Evolutionary conservation across 1,140 invertebrate genomes (phyloP), one percentile per base, ranked within the genome.

Genomic region (Lordiphosa clarofinis): DNA sequence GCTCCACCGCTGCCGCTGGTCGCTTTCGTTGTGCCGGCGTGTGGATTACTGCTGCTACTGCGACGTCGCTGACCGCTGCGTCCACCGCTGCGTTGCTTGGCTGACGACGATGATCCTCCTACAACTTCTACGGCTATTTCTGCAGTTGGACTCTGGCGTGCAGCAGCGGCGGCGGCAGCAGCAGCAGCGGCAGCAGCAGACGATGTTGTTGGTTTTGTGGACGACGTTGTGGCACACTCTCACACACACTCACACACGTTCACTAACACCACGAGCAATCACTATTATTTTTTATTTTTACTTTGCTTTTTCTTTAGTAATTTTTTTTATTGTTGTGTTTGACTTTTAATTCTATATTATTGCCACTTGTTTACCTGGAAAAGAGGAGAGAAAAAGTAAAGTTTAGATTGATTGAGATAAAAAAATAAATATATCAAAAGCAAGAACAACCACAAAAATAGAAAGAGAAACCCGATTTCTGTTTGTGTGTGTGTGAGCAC

Each of bases 31-130:
- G 68, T 84, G 84, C 66, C 82, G 72, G 69, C 82, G 82, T 87
- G 74, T 71, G 82, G 82, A 78, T 87, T 87, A 86, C 82, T 78
- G 82, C 76, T 87, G 75, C 82, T 87, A 86, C 82, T 86, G 73
- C 82, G 84, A 82, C 82, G 84, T 69, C 82, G 82, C 49, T 86
- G 84, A 61, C 73, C 73, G 74, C 74, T 84, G 21, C 78, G 73
- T 59, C 60, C 64, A 49, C 79, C 65, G 82, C 81, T 79, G 40
- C 81, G 64, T 50, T 61, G 52, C 48, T 69, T 46, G 37, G 60
- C 68, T 59, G 56, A 10, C 56, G 56, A 19, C 35, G 61, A 12
- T 58, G 38, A 37, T 57, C 57, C 56, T 55, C 64, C 55, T 19
- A 7, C 28, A 31, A 38, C 39, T 57, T 43, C 58, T 28, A 42